phyloP scores from a whole-genome alignment of 1,140 invertebrate species.

The Zaprionus lachaisei region DNA sequence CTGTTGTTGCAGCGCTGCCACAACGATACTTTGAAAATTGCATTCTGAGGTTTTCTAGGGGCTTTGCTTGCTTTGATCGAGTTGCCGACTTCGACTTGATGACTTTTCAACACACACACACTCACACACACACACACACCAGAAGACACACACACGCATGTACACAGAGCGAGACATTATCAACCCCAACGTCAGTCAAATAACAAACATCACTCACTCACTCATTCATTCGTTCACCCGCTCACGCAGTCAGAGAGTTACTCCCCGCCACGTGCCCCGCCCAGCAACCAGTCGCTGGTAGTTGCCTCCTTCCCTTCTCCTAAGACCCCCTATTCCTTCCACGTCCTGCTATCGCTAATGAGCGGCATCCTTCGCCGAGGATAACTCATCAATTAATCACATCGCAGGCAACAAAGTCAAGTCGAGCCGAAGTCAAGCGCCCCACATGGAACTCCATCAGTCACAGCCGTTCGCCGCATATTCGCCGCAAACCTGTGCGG shows the following conservation, averaged over 20 bases:
- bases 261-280: neutral
- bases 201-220: slow-evolving; percentile 24
- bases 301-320: too few relatives aligned
- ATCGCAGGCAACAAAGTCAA: slow-evolving; percentile 32
- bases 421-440: slow-evolving; percentile 34
- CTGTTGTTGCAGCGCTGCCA: slow-evolving; percentile 46
- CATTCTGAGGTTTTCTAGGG: slow-evolving; percentile 67
- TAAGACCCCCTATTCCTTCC: neutral
- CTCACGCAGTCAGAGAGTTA: neutral
- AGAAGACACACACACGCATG: slow-evolving; percentile 11
- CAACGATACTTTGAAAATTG: slow-evolving; percentile 73
- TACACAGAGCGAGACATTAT: slow-evolving; percentile 11
- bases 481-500: neutral
- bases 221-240: neutral
- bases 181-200: slow-evolving; percentile 12
- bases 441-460: slow-evolving; percentile 19
- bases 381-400: slow-evolving; percentile 52
- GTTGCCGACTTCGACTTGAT: slow-evolving; percentile 22
- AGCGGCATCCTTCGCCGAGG: slow-evolving; percentile 31
- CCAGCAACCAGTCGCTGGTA: neutral
- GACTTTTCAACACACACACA: slow-evolving; percentile 11
- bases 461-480: slow-evolving; percentile 18
- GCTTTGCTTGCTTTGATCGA: slow-evolving; percentile 49
- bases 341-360: slow-evolving; percentile 36
- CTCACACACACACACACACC: neutral